These are phyloP conservation scores for Pseudobourletiella spinata DNA, from an alignment of 1,140 invertebrate species.

Conservation along the genomic window DNA sequence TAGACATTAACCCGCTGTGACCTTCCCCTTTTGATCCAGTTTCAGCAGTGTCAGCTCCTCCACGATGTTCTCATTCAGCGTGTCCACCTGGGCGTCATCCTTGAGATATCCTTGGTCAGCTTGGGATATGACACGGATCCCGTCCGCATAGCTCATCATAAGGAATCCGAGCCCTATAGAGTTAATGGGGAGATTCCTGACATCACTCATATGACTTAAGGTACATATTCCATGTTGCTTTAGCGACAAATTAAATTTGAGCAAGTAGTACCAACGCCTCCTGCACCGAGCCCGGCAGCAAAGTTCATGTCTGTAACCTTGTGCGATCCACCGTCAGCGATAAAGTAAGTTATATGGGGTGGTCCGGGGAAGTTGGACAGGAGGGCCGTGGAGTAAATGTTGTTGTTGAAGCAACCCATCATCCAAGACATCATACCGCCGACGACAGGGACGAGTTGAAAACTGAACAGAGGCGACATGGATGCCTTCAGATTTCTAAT, in stretches of 20 bases:
- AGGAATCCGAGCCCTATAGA: constrained; percentile 18
- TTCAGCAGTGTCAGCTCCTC: too few relatives aligned
- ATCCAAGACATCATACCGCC: constrained; percentile 11
- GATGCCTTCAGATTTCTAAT: constrained; percentile 13
- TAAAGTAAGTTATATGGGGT: neutral
- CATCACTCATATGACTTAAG: too few relatives aligned
- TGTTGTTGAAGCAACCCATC: constrained; percentile 11
- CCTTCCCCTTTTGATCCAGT: too few relatives aligned
- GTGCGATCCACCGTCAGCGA: constrained; percentile 8
- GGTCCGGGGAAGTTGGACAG: constrained; percentile 26
- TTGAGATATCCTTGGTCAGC: constrained; percentile 13
- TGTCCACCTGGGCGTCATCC: constrained; percentile 11
- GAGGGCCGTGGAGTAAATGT: constrained; percentile 14
- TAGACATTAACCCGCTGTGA: too few relatives aligned
- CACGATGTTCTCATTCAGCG: constrained; percentile 16
- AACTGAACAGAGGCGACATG: constrained; percentile 13
- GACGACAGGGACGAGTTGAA: constrained; percentile 13
- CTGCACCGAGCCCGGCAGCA: neutral
- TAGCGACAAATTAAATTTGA: too few relatives aligned
- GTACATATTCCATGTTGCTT: too few relatives aligned
- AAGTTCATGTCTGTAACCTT: constrained; percentile 18
- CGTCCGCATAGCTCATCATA: constrained; percentile 20
- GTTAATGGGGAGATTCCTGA: too few relatives aligned
- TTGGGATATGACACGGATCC: constrained; percentile 18
- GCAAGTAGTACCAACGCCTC: neutral